A percentile compares a stretch with the other conserved stretches of the same genome.
phyloP scores from a whole-genome alignment of 2,888 invertebrate genomes.

The Heterodera filipjevi region DNA sequence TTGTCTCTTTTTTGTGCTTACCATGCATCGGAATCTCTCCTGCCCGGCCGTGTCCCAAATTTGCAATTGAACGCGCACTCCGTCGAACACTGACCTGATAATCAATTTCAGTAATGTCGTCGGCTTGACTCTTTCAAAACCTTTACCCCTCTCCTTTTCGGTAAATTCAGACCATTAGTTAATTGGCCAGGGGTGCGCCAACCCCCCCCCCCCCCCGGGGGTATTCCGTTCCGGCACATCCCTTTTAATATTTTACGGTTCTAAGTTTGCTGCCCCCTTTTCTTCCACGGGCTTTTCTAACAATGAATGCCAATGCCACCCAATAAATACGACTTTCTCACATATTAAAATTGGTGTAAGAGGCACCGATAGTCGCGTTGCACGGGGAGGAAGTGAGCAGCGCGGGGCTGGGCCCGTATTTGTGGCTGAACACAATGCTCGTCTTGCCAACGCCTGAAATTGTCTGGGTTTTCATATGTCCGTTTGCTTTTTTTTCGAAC shows the following conservation, averaged over 20 bases:
- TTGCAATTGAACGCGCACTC: conserved; percentile 41
- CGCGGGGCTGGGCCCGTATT: conserved; percentile 42
- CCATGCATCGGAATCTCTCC: conserved; percentile 59
- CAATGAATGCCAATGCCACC: too few species aligned
- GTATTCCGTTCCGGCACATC: too few species aligned
- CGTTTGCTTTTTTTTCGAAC: not conserved
- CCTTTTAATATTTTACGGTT: too few species aligned
- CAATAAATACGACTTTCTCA: not conserved
- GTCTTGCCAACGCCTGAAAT: conserved; percentile 40
- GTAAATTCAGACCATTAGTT: too few species aligned
- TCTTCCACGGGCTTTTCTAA: too few species aligned
- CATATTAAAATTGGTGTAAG: conserved; percentile 47
- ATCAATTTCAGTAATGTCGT: not conserved
- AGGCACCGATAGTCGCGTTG: conserved; percentile 58
- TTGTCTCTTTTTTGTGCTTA: not conserved
- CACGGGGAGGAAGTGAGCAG: conserved; percentile 36
- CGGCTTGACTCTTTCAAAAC: too few species aligned
- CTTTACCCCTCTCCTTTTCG: too few species aligned
- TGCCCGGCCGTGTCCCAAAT: conserved; percentile 61
- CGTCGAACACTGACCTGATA: conserved; percentile 22
- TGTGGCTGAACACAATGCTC: conserved; percentile 44
- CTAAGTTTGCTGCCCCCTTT: too few species aligned
- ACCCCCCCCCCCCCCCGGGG: too few species aligned
- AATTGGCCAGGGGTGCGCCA: too few species aligned
- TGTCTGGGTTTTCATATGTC: not conserved